Conservation (phyloP, 2,113 vertebrate species). For the Grantiella picta region DNA sequence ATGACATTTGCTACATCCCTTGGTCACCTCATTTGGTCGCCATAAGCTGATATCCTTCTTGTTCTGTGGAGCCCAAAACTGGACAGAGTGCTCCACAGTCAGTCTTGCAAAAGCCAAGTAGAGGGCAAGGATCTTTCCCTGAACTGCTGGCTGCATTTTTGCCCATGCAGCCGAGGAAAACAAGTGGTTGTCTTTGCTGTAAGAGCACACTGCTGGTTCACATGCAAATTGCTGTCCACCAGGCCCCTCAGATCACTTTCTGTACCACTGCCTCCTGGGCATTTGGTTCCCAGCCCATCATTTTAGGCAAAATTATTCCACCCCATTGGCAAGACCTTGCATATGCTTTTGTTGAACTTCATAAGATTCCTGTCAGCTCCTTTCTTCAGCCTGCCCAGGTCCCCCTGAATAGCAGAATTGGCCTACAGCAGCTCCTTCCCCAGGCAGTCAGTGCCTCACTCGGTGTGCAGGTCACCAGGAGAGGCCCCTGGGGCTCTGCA, state of each 20-base stretch:
- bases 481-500: not conserved
- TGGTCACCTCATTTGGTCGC: not conserved
- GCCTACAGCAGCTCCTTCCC: not conserved
- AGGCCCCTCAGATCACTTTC: not conserved
- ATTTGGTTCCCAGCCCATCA: not conserved
- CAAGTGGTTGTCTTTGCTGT: not conserved
- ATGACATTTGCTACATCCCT: not conserved
- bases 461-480: not conserved
- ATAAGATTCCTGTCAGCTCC: not conserved
- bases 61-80: not conserved
- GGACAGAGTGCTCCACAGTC: not conserved
- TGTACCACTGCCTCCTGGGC: not conserved
- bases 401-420: not conserved
- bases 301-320: not conserved
- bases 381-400: not conserved
- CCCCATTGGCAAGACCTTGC: not conserved
- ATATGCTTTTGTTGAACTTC: not conserved
- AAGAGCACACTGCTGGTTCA: not conserved
- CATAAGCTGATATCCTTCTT: not conserved
- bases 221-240: fast-evolving
- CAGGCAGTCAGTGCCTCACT: not conserved
- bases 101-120: not conserved
- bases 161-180: fast-evolving
- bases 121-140: not conserved
- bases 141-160: not conserved